Base-by-base conservation (phyloP, 1,140 invertebrate genomes). In the Glomeris maerens region DNA sequence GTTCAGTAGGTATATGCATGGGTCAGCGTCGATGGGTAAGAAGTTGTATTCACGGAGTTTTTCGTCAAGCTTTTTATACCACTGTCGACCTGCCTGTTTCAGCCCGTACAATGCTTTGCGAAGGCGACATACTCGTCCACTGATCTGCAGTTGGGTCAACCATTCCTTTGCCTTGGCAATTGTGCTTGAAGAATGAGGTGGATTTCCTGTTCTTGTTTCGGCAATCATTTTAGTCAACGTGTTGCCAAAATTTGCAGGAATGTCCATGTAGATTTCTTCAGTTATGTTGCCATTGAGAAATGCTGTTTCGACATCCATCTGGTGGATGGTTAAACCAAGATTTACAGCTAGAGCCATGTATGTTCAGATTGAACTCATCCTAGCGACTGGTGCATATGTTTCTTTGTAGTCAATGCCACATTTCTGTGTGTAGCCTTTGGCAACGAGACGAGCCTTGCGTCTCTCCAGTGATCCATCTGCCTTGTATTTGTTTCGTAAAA, bases 261-360 rank as follows among this genome's bases (percentile, higher is more conserved):
- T 55, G 48, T 58, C 52, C 56, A 68, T 61, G 41, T 66, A 70
- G 2, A 71, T 63, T 10, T 68, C 61, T 54, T 63, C 62, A 31
- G 64, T 41, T 22, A 70, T 41, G 29, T 57, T 51, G 3, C 63
- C 63, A 53, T 69, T 50, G 4, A 70, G 55, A 56, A 67, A 57
- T 63, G 54, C 54, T 55, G 58, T 59, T 62, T 46, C 50, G 49
- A 59, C 62, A 55, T 52, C 64, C 56, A 52, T 59, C 51, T 69
- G 57, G 44, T 52, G 17, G 54, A 69, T 50, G n/a, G 55, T 2
- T 20, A 60, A 52, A 40, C 62, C 52, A 20, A 58, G 20, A 38
- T 49, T 45, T 2, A 60, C 62, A 10, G 60, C 57, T 21, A 65
- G 0, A 14, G 61, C 52, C 3, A 67, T 41, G 3, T 65, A n/a